A percentile compares a stretch with the other conserved stretches of the same genome.
phyloP scores from a whole-genome alignment of 2,888 invertebrate genomes.

The Melinopterus prodromus region DNA sequence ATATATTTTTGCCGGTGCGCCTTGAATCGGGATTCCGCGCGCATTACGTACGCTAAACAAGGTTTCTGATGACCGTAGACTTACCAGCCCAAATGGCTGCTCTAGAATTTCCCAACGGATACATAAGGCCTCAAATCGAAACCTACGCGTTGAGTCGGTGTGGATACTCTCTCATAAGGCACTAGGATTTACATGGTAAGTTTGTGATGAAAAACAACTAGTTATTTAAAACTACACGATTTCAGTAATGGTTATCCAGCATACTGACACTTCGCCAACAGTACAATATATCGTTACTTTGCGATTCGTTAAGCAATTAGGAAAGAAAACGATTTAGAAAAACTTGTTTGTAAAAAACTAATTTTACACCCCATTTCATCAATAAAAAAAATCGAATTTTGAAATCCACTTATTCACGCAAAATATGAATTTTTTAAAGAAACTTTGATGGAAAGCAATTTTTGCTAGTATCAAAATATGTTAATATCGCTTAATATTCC shows the following conservation, averaged over 20 bases:
- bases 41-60: neutral
- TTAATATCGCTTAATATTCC: too few relatives aligned
- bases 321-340: too few relatives aligned
- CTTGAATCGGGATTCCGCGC: conserved; percentile 27
- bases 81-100: neutral
- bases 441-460: too few relatives aligned
- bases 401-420: too few relatives aligned
- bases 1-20: conserved; percentile 17
- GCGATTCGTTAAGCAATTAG: too few relatives aligned
- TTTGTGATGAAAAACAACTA: neutral
- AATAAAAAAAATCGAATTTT: too few relatives aligned
- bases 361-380: too few relatives aligned
- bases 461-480: too few relatives aligned
- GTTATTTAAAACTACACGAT: neutral
- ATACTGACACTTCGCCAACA: too few relatives aligned
- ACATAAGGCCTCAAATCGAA: neutral
- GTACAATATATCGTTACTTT: too few relatives aligned
- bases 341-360: too few relatives aligned
- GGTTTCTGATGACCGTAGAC: neutral
- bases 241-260: neutral
- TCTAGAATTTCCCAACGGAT: neutral
- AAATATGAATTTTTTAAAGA: too few relatives aligned
- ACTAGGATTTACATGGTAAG: neutral
- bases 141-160: neutral
- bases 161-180: neutral